Base-by-base conservation (phyloP, 2,888 invertebrate genomes). In the Paralinhomoeus sp. region DNA sequence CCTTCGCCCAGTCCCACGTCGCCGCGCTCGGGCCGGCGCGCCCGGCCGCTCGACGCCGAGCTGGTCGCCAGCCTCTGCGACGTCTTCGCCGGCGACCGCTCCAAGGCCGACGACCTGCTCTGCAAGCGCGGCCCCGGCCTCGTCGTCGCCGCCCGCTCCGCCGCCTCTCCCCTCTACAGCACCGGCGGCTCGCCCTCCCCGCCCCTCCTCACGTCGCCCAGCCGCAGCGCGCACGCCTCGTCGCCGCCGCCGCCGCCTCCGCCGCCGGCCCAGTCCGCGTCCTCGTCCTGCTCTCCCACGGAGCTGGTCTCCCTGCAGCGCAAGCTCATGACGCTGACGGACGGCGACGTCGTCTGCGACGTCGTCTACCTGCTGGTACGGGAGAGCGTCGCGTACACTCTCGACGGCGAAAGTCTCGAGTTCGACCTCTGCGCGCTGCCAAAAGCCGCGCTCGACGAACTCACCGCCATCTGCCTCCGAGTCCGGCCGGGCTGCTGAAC, bases 351-450 rank as follows among this genome's bases (percentile, higher is more conserved):
- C 5, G 42, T 22, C 24, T 22, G 34, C 31, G 9, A 23, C 13
- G 35, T 42, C 18, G 42, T 22, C 21, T 33, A 33, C 15, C 27
- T 39, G 39, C 21, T 44, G 13, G 13, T 44, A 3, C 2, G 21
- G 38, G 21, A 7, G 3, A 17, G 27, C 17, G 18, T 35, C n/a
- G n/a, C 43, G 27, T 31, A 18, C 13, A 13, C 21, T 7, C 18
- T 24, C 9, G 27, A 22, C 20, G 15, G 7, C 13, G 15, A 23
- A 3, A 20, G 27, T 21, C 18, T 43, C 22, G 43, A 43, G 27
- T 43, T 43, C 43, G 31, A 43, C 17, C 43, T 43, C 20, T 27
- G 17, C 33, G 21, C 37, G n/a, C n/a, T n/a, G n/a, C n/a, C n/a
- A n/a, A n/a, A n/a, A n/a, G n/a, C n/a, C n/a, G n/a, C n/a, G n/a